A percentile compares a stretch with the other conserved stretches of the same genome.
phyloP scores from a whole-genome alignment of 2,113 vertebrate genomes.

The Oreochromis niloticus region DNA sequence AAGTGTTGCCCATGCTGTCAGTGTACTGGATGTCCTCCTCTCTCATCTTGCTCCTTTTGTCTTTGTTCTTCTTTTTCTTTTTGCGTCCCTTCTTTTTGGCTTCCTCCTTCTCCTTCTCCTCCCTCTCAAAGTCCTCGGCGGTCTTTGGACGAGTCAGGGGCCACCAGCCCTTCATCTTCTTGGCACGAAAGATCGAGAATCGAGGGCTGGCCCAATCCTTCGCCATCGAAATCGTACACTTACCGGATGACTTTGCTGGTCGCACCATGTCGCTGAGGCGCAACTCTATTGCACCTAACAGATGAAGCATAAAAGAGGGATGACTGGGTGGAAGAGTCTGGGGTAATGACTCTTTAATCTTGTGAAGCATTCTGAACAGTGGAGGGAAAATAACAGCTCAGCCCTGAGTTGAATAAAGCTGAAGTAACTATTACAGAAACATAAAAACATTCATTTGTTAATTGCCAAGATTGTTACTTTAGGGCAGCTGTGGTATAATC shows the following conservation, averaged over 20 bases:
- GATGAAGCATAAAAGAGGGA: background rate
- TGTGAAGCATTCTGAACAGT: background rate
- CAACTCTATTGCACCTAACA: slow-evolving; percentile 82
- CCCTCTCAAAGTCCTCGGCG: slow-evolving; percentile 77
- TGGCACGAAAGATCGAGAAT: slow-evolving; percentile 85
- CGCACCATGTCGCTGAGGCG: slow-evolving; percentile 85
- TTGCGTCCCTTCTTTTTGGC: slow-evolving; percentile 62
- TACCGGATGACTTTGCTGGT: slow-evolving; percentile 73
- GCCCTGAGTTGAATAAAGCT: background rate
- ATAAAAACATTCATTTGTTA: background rate
- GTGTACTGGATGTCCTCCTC: slow-evolving; percentile 80
- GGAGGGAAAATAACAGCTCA: background rate
- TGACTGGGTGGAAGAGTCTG: background rate
- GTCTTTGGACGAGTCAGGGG: slow-evolving; percentile 82
- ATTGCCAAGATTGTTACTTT: background rate
- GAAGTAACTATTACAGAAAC: background rate
- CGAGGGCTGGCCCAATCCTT: slow-evolving; percentile 77
- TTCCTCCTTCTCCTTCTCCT: slow-evolving; percentile 72
- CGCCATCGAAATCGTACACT: slow-evolving; percentile 82
- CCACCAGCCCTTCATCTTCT: slow-evolving; percentile 91
- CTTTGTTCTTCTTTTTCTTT: slow-evolving; percentile 62
- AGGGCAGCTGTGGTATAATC: background rate
- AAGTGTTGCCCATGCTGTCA: slow-evolving; percentile 77
- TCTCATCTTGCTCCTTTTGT: slow-evolving; percentile 70
- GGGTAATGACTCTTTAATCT: background rate